phyloP scores from a whole-genome alignment of 2,888 invertebrate genomes.

The Petrophora chlorosata region DNA sequence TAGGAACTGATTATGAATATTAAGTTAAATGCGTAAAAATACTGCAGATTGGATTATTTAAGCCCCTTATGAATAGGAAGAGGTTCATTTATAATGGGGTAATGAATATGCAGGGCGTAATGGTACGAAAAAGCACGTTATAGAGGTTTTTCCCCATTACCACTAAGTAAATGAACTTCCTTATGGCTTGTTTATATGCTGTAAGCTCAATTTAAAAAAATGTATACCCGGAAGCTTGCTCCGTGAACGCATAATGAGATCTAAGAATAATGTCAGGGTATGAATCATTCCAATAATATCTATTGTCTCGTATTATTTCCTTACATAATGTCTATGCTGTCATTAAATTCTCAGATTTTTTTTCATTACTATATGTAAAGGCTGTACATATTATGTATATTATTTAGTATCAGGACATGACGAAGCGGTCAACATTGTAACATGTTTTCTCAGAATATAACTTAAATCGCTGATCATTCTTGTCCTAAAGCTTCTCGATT shows the following conservation, averaged over 20 bases:
- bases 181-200: conserved; percentile 4
- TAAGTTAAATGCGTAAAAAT: conserved; percentile 37
- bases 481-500: not conserved
- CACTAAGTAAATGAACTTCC: conserved; percentile 19
- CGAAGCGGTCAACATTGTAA: no score
- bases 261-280: conserved; percentile 4
- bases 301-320: conserved; percentile 6
- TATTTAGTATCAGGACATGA: no score
- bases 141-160: conserved; percentile 13
- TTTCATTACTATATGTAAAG: no score
- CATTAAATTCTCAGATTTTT: no score
- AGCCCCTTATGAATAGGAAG: conserved; percentile 30
- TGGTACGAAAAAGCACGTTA: conserved; percentile 31
- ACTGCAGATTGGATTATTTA: conserved; percentile 42
- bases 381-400: no score
- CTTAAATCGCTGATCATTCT: no score
- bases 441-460: no score
- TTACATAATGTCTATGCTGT: conserved; percentile 10
- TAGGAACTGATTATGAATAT: conserved; percentile 45
- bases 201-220: conserved; percentile 12
- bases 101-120: conserved; percentile 39
- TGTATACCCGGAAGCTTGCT: conserved; percentile 4
- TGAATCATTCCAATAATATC: not conserved
- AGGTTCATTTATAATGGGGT: conserved; percentile 25
- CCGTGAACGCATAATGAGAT: not conserved